Percentiles rank a stretch among this genome's conserved stretches.
These are phyloP conservation scores for Entelurus aequoreus DNA, from an alignment of 2,113 vertebrate genomes.

Conservation along the genomic window DNA sequence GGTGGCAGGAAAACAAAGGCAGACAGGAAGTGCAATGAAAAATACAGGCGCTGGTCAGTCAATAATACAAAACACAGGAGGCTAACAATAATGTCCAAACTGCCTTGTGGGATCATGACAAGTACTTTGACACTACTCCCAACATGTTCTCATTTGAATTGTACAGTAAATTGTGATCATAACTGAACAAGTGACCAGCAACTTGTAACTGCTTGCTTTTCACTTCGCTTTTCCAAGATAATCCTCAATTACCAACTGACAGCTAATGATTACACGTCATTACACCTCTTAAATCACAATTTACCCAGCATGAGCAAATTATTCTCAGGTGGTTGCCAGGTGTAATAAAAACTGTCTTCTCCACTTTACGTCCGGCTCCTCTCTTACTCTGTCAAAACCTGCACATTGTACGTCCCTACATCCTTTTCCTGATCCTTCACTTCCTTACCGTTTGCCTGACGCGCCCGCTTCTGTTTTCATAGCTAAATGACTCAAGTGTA, in stretches of 20 bases:
- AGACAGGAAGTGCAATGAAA: too few species aligned
- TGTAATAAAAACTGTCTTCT: constrained; percentile 83
- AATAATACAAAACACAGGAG: too few species aligned
- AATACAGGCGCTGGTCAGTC: too few species aligned
- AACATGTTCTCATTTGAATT: too few species aligned
- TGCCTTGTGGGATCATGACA: too few species aligned
- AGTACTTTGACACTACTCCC: too few species aligned
- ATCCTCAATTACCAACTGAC: constrained; percentile 69
- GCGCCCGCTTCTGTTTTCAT: not conserved
- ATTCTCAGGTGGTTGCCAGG: constrained; percentile 69
- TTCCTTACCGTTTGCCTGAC: constrained; percentile 1
- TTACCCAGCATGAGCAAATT: constrained; percentile 80
- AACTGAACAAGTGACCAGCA: not conserved
- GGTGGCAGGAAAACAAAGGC: too few species aligned
- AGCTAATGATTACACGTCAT: constrained; percentile 84
- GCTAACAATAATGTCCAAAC: too few species aligned
- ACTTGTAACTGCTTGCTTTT: not conserved
- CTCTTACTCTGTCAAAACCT: constrained; percentile 58
- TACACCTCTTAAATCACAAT: constrained; percentile 83
- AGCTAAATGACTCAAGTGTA: constrained; percentile 24
- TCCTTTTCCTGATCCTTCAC: not conserved
- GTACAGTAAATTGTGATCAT: not conserved
- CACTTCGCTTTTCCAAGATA: not conserved
- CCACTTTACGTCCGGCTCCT: constrained; percentile 67
- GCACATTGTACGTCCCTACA: constrained; percentile 45